phyloP scores from a whole-genome alignment of 2,113 vertebrate genomes.

The Noturus placidus region DNA sequence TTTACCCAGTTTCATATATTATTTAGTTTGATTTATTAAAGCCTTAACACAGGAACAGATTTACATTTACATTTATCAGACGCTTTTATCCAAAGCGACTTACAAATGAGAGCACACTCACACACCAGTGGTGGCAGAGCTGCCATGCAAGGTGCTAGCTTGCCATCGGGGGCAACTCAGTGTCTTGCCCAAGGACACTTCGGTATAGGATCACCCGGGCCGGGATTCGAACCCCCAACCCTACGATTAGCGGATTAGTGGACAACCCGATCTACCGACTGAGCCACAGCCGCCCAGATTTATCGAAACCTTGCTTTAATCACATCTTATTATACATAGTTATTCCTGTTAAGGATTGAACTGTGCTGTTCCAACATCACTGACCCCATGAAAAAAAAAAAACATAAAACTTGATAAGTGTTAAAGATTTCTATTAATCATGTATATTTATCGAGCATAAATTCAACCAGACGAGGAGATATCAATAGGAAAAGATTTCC shows the following conservation, averaged over 20 bases:
- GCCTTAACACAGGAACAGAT: not conserved
- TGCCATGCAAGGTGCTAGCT: too few relatives aligned
- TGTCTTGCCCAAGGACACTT: too few relatives aligned
- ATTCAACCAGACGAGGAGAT: not conserved
- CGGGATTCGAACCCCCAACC: too few relatives aligned
- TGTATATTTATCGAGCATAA: not conserved
- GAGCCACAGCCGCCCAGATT: too few relatives aligned
- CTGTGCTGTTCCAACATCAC: not conserved
- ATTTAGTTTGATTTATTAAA: not conserved
- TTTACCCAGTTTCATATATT: not conserved
- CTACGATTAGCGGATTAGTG: too few relatives aligned
- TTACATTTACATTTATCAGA: too few relatives aligned
- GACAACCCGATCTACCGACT: too few relatives aligned
- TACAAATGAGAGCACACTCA: too few relatives aligned
- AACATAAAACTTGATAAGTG: not conserved
- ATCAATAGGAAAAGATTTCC: not conserved
- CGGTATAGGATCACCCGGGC: too few relatives aligned
- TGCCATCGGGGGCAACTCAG: too few relatives aligned
- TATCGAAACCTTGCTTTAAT: not conserved
- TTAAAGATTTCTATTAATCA: not conserved
- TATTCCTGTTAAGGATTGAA: not conserved
- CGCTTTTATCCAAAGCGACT: too few relatives aligned
- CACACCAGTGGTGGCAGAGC: too few relatives aligned
- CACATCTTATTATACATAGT: not conserved
- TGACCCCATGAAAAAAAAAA: not conserved